A percentile compares a stretch with the other conserved stretches of the same genome.
These are phyloP conservation scores for Hirudo medicinalis DNA, from an alignment of 1,140 invertebrate species.

Conservation along the genomic window DNA sequence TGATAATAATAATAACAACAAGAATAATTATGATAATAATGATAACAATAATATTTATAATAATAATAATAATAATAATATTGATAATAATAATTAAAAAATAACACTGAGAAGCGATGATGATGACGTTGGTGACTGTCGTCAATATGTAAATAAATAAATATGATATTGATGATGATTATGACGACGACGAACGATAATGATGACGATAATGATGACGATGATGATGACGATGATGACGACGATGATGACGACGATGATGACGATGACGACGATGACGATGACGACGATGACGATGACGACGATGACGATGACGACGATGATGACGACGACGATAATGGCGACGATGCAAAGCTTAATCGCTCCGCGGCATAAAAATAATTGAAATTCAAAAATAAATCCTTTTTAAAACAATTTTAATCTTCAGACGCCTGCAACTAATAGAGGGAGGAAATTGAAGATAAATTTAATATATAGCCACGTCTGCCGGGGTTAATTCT, in stretches of 20 bases:
- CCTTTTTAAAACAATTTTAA: background rate
- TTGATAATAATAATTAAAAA: no score
- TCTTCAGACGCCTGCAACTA: background rate
- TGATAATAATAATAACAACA: no score
- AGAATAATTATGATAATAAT: no score
- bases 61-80: no score
- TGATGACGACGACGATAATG: background rate
- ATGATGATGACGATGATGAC: background rate
- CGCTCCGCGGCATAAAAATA: background rate
- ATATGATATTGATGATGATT: background rate
- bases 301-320: background rate
- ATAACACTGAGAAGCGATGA: no score
- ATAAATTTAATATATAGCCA: no score
- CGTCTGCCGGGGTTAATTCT: no score
- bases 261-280: background rate
- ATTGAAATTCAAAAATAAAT: no score
- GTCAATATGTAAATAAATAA: background rate
- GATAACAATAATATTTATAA: no score
- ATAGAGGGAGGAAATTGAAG: no score
- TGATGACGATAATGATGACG: background rate
- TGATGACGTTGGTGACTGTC: conserved; percentile 8
- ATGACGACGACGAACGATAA: background rate
- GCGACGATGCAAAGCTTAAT: background rate
- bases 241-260: background rate
- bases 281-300: background rate